A percentile compares a stretch with the other conserved stretches of the same genome.
Evolutionary conservation across 1,140 invertebrate species (phyloP).

Genomic region (Eurosta solidaginis): DNA sequence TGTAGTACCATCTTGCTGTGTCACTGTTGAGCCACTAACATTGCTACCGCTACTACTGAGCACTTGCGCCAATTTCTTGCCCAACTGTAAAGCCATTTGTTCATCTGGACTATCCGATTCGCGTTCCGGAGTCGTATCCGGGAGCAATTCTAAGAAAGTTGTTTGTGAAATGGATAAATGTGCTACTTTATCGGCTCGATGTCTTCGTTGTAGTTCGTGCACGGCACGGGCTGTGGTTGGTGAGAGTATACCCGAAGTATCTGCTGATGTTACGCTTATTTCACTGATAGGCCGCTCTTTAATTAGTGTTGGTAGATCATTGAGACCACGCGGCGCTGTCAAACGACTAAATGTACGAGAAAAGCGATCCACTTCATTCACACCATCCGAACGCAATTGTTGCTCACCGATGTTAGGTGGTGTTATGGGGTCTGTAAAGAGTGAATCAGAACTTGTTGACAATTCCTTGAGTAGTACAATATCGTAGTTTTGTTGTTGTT

Average conservation of each 20-base stretch:
- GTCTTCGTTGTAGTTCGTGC: slow-evolving; percentile 46
- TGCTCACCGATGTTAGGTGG: slow-evolving; percentile 60
- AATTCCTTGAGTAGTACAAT: slow-evolving; percentile 44
- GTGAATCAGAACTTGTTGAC: slow-evolving; percentile 72
- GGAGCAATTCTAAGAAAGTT: slow-evolving; percentile 46
- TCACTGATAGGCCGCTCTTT: slow-evolving; percentile 45
- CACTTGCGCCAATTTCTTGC: slow-evolving; percentile 56
- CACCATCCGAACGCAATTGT: neutral
- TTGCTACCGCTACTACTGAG: slow-evolving; percentile 46
- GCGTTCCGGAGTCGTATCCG: slow-evolving; percentile 31
- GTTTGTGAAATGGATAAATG: slow-evolving; percentile 46
- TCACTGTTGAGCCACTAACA: slow-evolving; percentile 33
- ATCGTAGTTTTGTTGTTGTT: slow-evolving; percentile 38
- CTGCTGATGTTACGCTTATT: slow-evolving; percentile 45
- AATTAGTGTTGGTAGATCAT: slow-evolving; percentile 18
- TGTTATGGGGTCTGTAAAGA: slow-evolving; percentile 74
- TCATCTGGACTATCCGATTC: slow-evolving; percentile 57
- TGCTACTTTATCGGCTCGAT: slow-evolving; percentile 49
- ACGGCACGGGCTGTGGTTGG: slow-evolving; percentile 41
- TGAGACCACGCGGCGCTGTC: slow-evolving; percentile 27
- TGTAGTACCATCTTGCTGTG: slow-evolving; percentile 28
- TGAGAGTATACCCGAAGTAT: slow-evolving; percentile 40
- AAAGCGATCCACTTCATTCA: slow-evolving; percentile 21
- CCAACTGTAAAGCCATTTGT: slow-evolving; percentile 54
- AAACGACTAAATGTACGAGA: slow-evolving; percentile 10